These are phyloP conservation scores for Octodon degus DNA, from an alignment of 2,113 vertebrate species.

Conservation along the genomic window DNA sequence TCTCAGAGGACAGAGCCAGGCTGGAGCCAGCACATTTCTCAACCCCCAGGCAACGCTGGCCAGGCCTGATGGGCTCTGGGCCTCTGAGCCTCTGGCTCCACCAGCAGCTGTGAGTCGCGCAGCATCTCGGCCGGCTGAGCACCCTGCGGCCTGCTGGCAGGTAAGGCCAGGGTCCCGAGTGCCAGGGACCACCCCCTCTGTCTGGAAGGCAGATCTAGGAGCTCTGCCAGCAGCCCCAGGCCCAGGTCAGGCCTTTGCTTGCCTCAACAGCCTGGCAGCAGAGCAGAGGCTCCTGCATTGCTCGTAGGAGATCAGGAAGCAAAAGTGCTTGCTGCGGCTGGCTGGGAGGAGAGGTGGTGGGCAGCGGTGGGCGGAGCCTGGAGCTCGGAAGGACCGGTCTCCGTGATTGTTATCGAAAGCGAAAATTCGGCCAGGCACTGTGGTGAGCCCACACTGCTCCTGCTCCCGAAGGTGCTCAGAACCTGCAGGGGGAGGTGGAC, in stretches of 20 bases:
- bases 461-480: neutral
- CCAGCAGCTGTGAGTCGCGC: neutral
- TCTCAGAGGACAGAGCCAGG: conserved; percentile 38
- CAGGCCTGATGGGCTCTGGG: conserved; percentile 61
- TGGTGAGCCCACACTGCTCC: neutral
- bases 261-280: conserved; percentile 57
- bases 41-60: conserved; percentile 64
- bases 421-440: neutral
- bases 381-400: neutral
- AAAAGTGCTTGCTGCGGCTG: neutral
- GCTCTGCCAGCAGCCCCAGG: conserved; percentile 64
- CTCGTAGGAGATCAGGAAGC: conserved; percentile 42
- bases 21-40: conserved; percentile 71
- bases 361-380: neutral
- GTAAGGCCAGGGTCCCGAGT: conserved; percentile 44
- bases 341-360: neutral
- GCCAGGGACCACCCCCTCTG: conserved; percentile 72
- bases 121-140: conserved; percentile 39
- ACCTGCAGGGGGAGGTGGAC: neutral
- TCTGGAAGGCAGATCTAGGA: conserved; percentile 71
- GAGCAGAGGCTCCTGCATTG: neutral
- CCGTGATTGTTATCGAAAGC: neutral
- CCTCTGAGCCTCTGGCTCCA: conserved; percentile 19
- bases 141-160: conserved; percentile 56
- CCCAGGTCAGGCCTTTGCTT: conserved; percentile 70